Evolutionary conservation across 2,113 vertebrate species (phyloP), one percentile per base, ranked within the genome.

Genomic region (Chionomys nivalis): DNA sequence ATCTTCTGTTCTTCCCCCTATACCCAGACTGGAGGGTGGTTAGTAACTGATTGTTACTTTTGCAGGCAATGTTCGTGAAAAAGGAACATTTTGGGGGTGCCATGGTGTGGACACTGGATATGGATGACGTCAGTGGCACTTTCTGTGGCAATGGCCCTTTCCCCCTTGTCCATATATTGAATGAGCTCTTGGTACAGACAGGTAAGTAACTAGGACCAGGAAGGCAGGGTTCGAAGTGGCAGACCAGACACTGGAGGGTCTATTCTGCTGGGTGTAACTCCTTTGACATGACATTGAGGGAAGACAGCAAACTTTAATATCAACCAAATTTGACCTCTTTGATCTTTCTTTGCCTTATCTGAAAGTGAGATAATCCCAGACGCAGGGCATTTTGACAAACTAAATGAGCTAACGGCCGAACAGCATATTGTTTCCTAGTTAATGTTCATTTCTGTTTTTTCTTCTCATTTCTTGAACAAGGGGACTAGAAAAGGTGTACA

Each of bases 71-170:
- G 55, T 99, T 98, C 92, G 83, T 99, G 96, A 99, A 97, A 75
- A 72, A 55, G n/a, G 93, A 97, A 61, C 97, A 97, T 39, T 96
- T 99, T 78, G 99, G 99, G 39, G 99, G 99, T 0, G 99, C 98
- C 68, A 99, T 99, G 97, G 98, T 99, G 47, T 99, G 98, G 99
- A 98, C 98, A 36, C 65, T 99, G 97, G 99, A 99, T 97, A 94
- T 99, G 97, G 99, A 99, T 94, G 99, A 99, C 73, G 99, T 99
- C 89, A 87, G 33, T n/a, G 99, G 99, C 70, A 39, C 65, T 10
- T 99, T 99, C 96, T 99, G 99, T 91, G 96, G 95, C 24, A 52
- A 92, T 3, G 99, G 98, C 61, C 12, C 88, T 12, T 99, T 98
- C 76, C 99, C 99, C 72, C 99, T 99, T 23, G 94, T 99, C 87